Evolutionary conservation across 1,140 invertebrate genomes (phyloP).

Genomic region (Drosophila orena): DNA sequence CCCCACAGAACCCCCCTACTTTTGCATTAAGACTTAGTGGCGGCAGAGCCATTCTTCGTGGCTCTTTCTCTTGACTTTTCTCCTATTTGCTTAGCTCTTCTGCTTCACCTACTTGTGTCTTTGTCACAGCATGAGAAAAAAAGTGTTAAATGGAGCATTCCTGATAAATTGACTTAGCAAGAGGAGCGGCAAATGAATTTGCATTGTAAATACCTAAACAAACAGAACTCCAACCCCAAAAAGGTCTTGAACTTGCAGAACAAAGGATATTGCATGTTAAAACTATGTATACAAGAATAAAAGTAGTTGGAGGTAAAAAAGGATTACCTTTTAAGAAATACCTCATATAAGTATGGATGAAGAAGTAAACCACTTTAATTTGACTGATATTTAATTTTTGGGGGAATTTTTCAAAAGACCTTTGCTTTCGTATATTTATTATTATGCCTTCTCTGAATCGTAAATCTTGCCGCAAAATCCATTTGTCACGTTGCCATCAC

Average conservation of each 20-base stretch:
- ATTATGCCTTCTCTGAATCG: too few species aligned
- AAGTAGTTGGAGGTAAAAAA: too few species aligned
- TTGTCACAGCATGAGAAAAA: conserved; percentile 25
- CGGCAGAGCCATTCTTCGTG: conserved; percentile 17
- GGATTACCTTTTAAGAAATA: too few species aligned
- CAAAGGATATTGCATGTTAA: not conserved
- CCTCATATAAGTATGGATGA: too few species aligned
- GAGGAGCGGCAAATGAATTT: conserved; percentile 65
- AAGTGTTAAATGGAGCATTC: conserved; percentile 78
- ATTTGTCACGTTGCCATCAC: conserved; percentile 36
- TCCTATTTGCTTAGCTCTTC: conserved; percentile 49
- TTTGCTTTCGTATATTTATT: too few species aligned
- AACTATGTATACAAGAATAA: conserved; percentile 1
- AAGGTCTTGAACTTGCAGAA: conserved; percentile 27
- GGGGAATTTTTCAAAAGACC: too few species aligned
- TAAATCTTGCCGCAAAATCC: conserved; percentile 10
- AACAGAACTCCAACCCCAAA: conserved; percentile 45
- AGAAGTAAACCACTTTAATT: too few species aligned
- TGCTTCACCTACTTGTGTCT: conserved; percentile 3
- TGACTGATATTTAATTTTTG: too few species aligned
- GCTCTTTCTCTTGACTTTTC: conserved; percentile 44
- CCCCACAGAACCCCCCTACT: not conserved
- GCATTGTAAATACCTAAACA: conserved; percentile 81
- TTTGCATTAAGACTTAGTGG: conserved; percentile 54
- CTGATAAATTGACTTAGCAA: conserved; percentile 68